Evolutionary conservation across 2,797 vertebrate genomes (phyloP).

Genomic region (Phataginus tricuspis): DNA sequence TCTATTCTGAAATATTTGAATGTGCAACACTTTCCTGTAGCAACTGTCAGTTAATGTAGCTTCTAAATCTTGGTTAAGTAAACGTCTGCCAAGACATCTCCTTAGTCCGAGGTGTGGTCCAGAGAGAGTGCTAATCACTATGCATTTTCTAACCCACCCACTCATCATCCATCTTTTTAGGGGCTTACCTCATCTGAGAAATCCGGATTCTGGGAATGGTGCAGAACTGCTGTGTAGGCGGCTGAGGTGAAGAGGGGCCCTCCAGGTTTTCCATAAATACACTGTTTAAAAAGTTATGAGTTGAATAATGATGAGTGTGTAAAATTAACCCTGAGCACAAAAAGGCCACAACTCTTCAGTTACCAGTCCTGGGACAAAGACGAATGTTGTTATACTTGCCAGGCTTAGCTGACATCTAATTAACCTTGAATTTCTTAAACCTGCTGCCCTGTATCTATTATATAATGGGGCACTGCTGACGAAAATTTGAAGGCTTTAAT

Average conservation of each 20-base stretch:
- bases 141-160: not conserved
- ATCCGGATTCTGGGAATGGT: slow-evolving; percentile 98
- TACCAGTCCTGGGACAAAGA: not conserved
- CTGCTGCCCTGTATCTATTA: not conserved
- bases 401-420: not conserved
- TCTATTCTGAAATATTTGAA: not conserved
- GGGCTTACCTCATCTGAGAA: slow-evolving; percentile 96
- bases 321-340: not conserved
- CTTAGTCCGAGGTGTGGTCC: not conserved
- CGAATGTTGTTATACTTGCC: not conserved
- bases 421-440: not conserved
- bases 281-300: slow-evolving; percentile 86
- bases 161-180: not conserved
- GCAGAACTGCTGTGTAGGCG: slow-evolving; percentile 93
- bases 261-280: slow-evolving; percentile 98
- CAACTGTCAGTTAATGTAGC: not conserved
- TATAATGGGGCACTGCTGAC: not conserved
- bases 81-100: rapidly evolving
- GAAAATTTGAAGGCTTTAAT: not conserved
- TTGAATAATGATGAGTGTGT: not conserved
- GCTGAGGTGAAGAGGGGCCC: slow-evolving; percentile 92
- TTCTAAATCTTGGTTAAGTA: not conserved
- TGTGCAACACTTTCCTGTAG: not conserved
- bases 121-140: not conserved
- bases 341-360: not conserved